Evolutionary conservation across 1,140 invertebrate genomes (phyloP).

Genomic region (Neodiprion lecontei): DNA sequence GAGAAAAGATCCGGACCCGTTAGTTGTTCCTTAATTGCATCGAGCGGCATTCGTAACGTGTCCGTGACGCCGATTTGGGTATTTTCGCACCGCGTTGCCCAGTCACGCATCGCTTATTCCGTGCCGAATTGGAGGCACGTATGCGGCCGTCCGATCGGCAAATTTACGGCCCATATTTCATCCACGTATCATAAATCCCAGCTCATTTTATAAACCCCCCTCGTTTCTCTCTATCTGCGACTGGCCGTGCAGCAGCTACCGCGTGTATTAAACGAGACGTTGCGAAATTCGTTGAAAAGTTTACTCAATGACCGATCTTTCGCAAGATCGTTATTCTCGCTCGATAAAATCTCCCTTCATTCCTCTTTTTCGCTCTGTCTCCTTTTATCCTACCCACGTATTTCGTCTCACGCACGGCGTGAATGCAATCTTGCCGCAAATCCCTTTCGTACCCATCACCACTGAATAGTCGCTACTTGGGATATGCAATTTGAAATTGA

Average conservation of each 20-base stretch:
- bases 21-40: too few species aligned
- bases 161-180: conserved; percentile 41
- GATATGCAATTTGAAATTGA: too few species aligned
- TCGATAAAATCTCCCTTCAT: neutral
- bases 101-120: too few species aligned
- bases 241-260: conserved; percentile 8
- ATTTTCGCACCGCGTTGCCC: too few species aligned
- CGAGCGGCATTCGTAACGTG: too few species aligned
- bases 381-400: neutral
- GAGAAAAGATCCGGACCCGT: too few species aligned
- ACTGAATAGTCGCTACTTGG: too few species aligned
- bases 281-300: conserved; percentile 22
- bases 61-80: too few species aligned
- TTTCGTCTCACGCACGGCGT: neutral
- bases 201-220: conserved; percentile 35
- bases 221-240: conserved; percentile 15
- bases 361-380: neutral
- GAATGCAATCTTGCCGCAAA: too few species aligned
- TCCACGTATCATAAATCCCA: conserved; percentile 41
- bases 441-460: too few species aligned
- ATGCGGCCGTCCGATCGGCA: conserved; percentile 24
- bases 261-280: conserved; percentile 18
- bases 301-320: conserved; percentile 11
- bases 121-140: too few species aligned
- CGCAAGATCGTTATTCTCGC: neutral